phyloP scores from a whole-genome alignment of 2,113 vertebrate species.

The Pluvialis apricaria region DNA sequence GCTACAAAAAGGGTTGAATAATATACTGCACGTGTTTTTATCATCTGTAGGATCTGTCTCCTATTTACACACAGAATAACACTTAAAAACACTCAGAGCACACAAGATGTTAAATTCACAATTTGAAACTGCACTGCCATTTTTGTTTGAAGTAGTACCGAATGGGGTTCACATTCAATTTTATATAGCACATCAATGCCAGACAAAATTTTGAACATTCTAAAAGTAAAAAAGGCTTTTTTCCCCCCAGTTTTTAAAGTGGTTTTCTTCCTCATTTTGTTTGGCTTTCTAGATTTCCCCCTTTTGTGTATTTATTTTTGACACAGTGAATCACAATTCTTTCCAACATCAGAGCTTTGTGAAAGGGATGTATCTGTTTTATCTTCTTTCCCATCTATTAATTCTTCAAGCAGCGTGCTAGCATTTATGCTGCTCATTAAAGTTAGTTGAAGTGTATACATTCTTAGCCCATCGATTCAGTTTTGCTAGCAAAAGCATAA shows the following conservation, averaged over 20 bases:
- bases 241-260: accelerated
- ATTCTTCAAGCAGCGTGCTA: not conserved
- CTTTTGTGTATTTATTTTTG: not conserved
- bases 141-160: not conserved
- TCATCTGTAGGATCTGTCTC: not conserved
- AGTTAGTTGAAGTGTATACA: not conserved
- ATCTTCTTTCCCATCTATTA: not conserved
- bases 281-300: not conserved
- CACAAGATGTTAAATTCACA: not conserved
- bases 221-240: not conserved
- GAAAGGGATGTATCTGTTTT: not conserved
- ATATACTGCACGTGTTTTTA: not conserved
- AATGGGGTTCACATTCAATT: not conserved
- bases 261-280: not conserved
- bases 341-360: not conserved
- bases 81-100: not conserved
- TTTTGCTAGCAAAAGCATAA: not conserved
- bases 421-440: not conserved
- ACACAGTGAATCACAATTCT: not conserved
- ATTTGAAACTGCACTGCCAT: not conserved
- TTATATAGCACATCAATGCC: not conserved
- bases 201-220: not conserved
- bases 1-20: not conserved
- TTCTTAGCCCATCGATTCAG: not conserved
- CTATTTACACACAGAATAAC: not conserved